Evolutionary conservation across 2,797 vertebrate species (phyloP).

Genomic region (Pseudotriccus pelzelni): DNA sequence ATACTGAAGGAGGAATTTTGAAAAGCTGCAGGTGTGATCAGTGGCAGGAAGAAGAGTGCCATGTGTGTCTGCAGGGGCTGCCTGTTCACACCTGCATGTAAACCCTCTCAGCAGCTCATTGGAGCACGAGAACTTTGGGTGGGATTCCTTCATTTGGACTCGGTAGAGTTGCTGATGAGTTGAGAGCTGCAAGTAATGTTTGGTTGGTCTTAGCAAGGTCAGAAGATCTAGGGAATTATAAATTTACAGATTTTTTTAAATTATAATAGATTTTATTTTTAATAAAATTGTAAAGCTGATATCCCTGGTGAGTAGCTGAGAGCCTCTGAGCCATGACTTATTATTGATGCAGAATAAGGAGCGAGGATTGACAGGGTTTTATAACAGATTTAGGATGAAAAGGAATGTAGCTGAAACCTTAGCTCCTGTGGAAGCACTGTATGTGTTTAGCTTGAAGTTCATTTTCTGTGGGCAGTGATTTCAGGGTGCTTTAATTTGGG

Average conservation of each 20-base stretch:
- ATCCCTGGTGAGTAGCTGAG: background rate
- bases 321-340: background rate
- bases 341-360: background rate
- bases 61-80: fast-evolving
- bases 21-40: background rate
- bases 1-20: background rate
- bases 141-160: background rate
- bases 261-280: background rate
- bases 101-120: background rate
- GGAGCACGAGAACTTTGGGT: background rate
- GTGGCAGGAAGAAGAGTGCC: background rate
- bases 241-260: background rate
- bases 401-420: background rate
- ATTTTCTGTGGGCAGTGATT: background rate
- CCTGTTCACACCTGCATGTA: background rate
- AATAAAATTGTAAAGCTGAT: background rate
- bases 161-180: background rate
- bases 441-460: background rate
- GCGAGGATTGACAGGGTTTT: background rate
- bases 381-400: background rate
- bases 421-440: background rate
- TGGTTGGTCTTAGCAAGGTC: background rate
- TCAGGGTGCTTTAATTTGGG: background rate
- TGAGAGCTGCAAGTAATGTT: background rate
- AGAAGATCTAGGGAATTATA: background rate